A percentile compares a stretch with the other conserved stretches of the same genome.
Conservation (phyloP, 2,888 invertebrate species). For the Patella caerulea region DNA sequence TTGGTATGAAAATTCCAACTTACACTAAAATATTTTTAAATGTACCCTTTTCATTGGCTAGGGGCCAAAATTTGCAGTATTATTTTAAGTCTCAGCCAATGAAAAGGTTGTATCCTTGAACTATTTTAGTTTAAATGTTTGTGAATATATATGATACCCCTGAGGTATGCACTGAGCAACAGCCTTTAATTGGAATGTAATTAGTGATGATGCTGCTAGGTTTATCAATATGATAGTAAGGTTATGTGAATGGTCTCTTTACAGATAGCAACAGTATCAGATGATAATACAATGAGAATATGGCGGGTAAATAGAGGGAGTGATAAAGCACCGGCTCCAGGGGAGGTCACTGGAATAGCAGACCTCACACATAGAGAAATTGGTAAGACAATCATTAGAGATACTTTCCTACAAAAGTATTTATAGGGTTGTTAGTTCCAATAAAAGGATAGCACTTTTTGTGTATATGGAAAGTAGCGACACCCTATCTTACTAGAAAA, state of each 20-base stretch:
- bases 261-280: constrained; percentile 85
- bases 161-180: neutral
- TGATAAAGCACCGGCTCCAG: constrained; percentile 25
- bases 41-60: too few species aligned
- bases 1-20: too few species aligned
- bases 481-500: too few species aligned
- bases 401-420: too few species aligned
- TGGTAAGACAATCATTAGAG: constrained; percentile 30
- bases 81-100: neutral
- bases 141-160: neutral
- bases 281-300: constrained; percentile 76
- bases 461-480: too few species aligned
- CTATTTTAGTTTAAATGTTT: neutral
- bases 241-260: constrained; percentile 1
- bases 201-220: too few species aligned
- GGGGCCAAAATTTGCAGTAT: neutral
- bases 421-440: too few species aligned
- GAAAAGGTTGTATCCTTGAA: too few species aligned
- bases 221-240: neutral
- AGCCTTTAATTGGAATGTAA: too few species aligned
- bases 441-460: too few species aligned
- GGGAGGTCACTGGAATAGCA: constrained; percentile 44
- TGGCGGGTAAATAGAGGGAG: constrained; percentile 49
- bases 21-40: too few species aligned
- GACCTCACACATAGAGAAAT: constrained; percentile 52